A percentile compares a stretch with the other conserved stretches of the same genome.
Evolutionary conservation across 2,888 invertebrate species (phyloP).

Genomic region (Melieria crassipennis): DNA sequence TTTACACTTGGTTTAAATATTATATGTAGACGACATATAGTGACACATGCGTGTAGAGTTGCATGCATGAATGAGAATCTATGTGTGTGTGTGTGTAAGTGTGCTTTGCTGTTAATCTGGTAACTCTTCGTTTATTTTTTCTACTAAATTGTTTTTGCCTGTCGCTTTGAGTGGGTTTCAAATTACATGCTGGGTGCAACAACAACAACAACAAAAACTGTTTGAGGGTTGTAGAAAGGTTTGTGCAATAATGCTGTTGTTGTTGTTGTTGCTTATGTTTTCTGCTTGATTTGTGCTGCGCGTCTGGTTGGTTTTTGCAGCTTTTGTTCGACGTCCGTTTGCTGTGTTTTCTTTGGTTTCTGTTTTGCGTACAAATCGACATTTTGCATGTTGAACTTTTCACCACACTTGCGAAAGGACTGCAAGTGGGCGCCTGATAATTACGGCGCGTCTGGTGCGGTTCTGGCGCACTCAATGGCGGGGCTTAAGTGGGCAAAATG

Average conservation of each 20-base stretch:
- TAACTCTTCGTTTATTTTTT: slow-evolving; percentile 4
- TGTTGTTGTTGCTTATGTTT: slow-evolving; percentile 6
- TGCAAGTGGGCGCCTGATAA: too few species aligned
- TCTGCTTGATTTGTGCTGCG: slow-evolving; percentile 7
- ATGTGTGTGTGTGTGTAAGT: not conserved
- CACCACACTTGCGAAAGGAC: too few species aligned
- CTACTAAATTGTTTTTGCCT: not conserved
- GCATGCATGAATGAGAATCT: not conserved
- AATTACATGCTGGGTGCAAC: slow-evolving; percentile 20
- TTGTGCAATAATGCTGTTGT: not conserved
- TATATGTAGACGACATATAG: not conserved
- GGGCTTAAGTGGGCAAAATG: too few species aligned
- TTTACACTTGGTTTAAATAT: not conserved
- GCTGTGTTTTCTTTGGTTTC: not conserved
- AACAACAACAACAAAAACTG: not conserved
- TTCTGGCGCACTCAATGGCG: too few species aligned
- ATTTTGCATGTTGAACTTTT: too few species aligned
- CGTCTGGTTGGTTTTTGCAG: not conserved
- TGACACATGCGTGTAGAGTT: not conserved
- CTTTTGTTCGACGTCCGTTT: not conserved
- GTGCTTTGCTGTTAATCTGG: slow-evolving; percentile 1
- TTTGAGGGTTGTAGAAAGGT: too few species aligned
- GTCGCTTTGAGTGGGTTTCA: slow-evolving; percentile 11
- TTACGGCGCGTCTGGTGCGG: too few species aligned
- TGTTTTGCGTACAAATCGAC: too few species aligned